Conservation (phyloP, 1,140 invertebrate genomes). For the Zaprionus camerounensis region DNA sequence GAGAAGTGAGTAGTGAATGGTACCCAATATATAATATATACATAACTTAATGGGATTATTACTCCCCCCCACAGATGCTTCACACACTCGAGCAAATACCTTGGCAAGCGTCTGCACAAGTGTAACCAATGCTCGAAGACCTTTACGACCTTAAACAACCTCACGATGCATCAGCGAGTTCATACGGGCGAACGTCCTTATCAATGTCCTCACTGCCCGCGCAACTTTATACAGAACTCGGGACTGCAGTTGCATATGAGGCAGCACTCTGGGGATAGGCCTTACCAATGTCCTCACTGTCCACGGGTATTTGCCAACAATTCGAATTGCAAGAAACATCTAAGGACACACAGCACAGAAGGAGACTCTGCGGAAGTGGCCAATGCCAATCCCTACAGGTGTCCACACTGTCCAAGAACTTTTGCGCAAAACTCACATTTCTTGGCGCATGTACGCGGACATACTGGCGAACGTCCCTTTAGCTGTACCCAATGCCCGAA, state of each 20-base stretch:
- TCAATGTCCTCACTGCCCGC: constrained; percentile 10
- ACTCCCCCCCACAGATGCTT: not conserved
- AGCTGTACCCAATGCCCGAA: constrained; percentile 10
- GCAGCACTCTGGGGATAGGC: constrained; percentile 14
- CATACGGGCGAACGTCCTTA: constrained; percentile 5
- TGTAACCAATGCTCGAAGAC: constrained; percentile 16
- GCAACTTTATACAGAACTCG: not conserved
- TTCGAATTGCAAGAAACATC: constrained; percentile 13
- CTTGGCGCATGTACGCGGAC: constrained; percentile 11
- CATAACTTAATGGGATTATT: not conserved
- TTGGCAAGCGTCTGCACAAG: not conserved
- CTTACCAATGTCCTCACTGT: constrained; percentile 19
- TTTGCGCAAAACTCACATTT: constrained; percentile 21
- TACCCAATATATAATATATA: not conserved
- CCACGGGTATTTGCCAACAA: constrained; percentile 16
- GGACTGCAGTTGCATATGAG: not conserved
- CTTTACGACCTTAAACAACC: not conserved
- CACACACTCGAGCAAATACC: not conserved
- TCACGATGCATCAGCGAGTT: not conserved
- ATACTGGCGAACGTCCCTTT: constrained; percentile 18
- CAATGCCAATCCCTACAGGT: constrained; percentile 1
- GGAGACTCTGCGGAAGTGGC: too few relatives aligned
- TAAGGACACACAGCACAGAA: not conserved
- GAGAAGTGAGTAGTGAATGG: constrained; percentile 8
- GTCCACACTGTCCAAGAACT: constrained; percentile 4